These are phyloP conservation scores for Larimichthys polyactis DNA, from an alignment of 2,113 vertebrate genomes.

Conservation along the genomic window DNA sequence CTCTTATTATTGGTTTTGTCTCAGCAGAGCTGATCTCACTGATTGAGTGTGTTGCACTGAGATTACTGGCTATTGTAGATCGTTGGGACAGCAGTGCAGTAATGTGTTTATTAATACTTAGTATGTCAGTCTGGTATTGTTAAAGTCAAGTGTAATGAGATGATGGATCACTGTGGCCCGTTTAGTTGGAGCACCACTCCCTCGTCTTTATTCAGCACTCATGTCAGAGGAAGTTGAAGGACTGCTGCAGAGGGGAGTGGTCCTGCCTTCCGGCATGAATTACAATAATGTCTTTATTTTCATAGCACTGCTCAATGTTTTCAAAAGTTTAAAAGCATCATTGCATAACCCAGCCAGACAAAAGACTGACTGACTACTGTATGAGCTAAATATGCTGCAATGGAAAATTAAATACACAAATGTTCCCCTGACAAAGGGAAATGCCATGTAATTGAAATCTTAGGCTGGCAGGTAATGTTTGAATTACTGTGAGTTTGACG, in stretches of 20 bases:
- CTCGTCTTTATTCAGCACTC: conserved; percentile 22
- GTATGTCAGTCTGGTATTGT: conserved; percentile 43
- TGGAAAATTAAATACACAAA: background rate
- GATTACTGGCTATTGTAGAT: conserved; percentile 39
- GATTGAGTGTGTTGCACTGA: conserved; percentile 21
- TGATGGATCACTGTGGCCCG: conserved; percentile 26
- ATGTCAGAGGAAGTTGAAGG: conserved; percentile 13
- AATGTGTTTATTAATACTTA: conserved; percentile 52
- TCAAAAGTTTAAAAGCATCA: conserved; percentile 1
- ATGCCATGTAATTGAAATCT: background rate
- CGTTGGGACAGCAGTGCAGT: conserved; percentile 3
- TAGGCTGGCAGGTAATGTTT: background rate
- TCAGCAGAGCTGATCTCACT: conserved; percentile 11
- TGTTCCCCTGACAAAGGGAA: background rate
- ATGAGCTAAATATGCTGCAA: background rate
- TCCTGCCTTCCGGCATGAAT: conserved; percentile 22
- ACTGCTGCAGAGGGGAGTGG: conserved; percentile 35
- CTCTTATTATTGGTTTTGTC: conserved; percentile 33
- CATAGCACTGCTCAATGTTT: conserved; percentile 20
- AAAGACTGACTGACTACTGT: conserved; percentile 1
- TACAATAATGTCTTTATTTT: conserved; percentile 28
- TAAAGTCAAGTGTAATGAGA: conserved; percentile 19
- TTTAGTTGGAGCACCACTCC: conserved; percentile 33
- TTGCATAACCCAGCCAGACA: conserved; percentile 15
- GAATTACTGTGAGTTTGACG: background rate